Base-by-base conservation (phyloP, 2,888 invertebrate species). In the Parnassius orleans region DNA sequence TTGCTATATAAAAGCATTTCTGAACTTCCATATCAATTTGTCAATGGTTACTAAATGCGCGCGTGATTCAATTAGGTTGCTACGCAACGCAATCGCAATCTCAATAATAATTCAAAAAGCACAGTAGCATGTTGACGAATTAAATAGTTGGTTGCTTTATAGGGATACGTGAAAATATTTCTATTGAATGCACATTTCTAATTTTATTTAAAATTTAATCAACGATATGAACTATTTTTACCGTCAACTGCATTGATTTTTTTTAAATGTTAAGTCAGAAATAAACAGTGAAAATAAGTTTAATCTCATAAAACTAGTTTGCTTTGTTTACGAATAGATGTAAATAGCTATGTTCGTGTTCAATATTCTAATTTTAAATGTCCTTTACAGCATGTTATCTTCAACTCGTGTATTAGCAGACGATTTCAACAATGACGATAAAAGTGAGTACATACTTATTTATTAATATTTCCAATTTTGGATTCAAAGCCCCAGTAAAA, bases 31-130 rank as follows among this genome's bases (percentile, higher is more conserved):
- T 7, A 33, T 33, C 33, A 33, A 33, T 5, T 52, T 41, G 56
- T 56, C 56, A 44, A 51, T 52, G 46, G 41, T 33, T 24, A 11
- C 41, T 10, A 9, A 53, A 33, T 60, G 69, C 83, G 86, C 90
- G 90, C 84, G 87, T 77, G 80, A 84, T 89, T 90, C 76, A 84
- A 90, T 80, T 60, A 33, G 66, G 90, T 91, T 86, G 86, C 90
- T 72, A 78, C 76, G 90, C 90, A 89, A 91, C 90, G 69, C 65
- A 64, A 33, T 33, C 33, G 33, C 33, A 33, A 19, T 2, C 19
- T 19, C 0, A 33, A 72, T 73, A 79, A 79, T 77, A 80, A 80
- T 77, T 69, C 70, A 61, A 72, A 73, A 75, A 69, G 77, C 77
- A 80, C 79, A 80, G 80, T 82, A 81, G 77, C 80, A 75, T 77